Base-by-base conservation (phyloP, 2,888 invertebrate genomes). In the Pollenia amentaria region DNA sequence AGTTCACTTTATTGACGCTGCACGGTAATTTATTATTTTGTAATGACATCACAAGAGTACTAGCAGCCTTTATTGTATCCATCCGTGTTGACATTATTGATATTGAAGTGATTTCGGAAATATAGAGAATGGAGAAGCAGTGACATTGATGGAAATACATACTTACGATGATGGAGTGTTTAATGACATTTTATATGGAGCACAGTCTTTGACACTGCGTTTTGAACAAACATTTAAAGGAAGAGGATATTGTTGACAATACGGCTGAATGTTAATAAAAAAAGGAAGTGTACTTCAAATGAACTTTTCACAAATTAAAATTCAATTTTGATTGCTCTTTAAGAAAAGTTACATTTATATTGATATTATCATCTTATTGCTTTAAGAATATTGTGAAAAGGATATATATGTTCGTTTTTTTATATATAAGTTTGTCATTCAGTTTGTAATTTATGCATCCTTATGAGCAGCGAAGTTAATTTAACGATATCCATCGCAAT, bases 21-120 rank as follows among this genome's bases (percentile, higher is more conserved):
- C 1, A 72, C 40, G 42, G 73, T 75, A 57, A 81, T 75, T 81
- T 81, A 75, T 81, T 81, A 81, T 75, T 38, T 65, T 73, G 57
- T 73, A 73, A 65, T 75, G 57, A 40, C 81, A 67, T 60, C 57
- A 48, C 38, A 73, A 67, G 73, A 64, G 64, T 16, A 69, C 18
- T 21, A 46, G 14, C 38, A 70, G 18, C 29, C n/a, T 16, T 38
- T 42, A 67, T 67, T 57, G 44, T 77, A 29, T 29, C 4, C 38
- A 65, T 77, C 77, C 55, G 48, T 64, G 53, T 72, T 72, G 62
- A 72, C 62, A 72, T 70, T 70, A 72, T 80, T 80, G 48, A 72
- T 44, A 53, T 64, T 80, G 72, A 70, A 53, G 70, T 64, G 64
- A 79, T 72, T 80, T 72, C 18, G 48, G 16, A 67, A 80, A 46